A percentile compares a stretch with the other conserved stretches of the same genome.
phyloP scores from a whole-genome alignment of 2,888 invertebrate genomes.

The Nemoura dubitans region DNA sequence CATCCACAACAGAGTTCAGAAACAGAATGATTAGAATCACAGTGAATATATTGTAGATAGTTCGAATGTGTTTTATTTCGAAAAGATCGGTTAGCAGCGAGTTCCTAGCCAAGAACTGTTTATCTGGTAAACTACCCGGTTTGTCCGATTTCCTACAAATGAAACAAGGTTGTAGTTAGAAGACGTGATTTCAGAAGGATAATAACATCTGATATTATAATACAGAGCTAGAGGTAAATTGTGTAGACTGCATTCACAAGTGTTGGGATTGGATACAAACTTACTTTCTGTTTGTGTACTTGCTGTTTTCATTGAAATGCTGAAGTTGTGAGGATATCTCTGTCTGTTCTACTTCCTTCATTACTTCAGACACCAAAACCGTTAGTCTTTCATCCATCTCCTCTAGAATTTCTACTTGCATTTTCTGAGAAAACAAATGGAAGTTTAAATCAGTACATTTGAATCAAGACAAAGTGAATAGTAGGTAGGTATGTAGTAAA shows the following conservation, averaged over 20 bases:
- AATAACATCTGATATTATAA: background rate
- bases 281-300: slow-evolving; percentile 48
- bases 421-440: slow-evolving; percentile 48
- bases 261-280: background rate
- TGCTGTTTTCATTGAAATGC: slow-evolving; percentile 45
- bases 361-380: slow-evolving; percentile 58
- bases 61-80: slow-evolving; percentile 79
- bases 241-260: background rate
- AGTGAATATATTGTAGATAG: slow-evolving; percentile 86
- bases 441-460: too few relatives aligned
- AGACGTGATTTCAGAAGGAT: background rate
- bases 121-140: slow-evolving; percentile 63
- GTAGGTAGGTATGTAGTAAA: background rate
- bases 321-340: slow-evolving; percentile 50
- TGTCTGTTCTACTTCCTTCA: slow-evolving; percentile 58
- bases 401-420: slow-evolving; percentile 51
- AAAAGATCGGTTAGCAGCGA: slow-evolving; percentile 84
- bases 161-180: background rate
- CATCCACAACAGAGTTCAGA: slow-evolving; percentile 76
- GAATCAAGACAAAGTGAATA: too few relatives aligned
- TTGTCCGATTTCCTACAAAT: slow-evolving; percentile 39
- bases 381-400: slow-evolving; percentile 55
- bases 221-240: background rate
- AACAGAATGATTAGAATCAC: slow-evolving; percentile 78
- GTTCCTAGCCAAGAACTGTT: slow-evolving; percentile 75